These are phyloP conservation scores for Champsocephalus esox DNA, from an alignment of 2,797 vertebrate genomes.

Conservation along the genomic window DNA sequence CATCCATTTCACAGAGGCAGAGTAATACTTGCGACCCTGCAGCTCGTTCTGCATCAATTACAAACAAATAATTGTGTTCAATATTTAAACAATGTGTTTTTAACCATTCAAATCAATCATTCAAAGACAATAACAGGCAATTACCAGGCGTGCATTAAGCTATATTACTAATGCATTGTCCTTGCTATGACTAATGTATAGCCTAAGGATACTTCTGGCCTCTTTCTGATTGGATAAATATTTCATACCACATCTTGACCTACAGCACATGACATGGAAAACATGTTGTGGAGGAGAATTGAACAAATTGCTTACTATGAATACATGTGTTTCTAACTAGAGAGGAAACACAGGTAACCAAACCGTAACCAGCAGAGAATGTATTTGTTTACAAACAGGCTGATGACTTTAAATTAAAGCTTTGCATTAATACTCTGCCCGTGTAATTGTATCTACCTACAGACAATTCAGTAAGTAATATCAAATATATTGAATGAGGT, in stretches of 20 bases:
- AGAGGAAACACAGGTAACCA: background rate
- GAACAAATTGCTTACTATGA: slow-evolving; percentile 72
- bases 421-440: slow-evolving; percentile 8
- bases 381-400: background rate
- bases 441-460: background rate
- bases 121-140: slow-evolving; percentile 69
- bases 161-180: slow-evolving; percentile 72
- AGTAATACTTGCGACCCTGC: background rate
- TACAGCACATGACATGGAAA: slow-evolving; percentile 67
- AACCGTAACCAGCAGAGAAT: slow-evolving; percentile 5
- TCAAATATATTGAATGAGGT: background rate
- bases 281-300: slow-evolving; percentile 54
- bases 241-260: slow-evolving; percentile 75
- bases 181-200: slow-evolving; percentile 76
- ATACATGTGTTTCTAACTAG: slow-evolving; percentile 61
- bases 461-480: background rate
- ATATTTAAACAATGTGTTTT: slow-evolving; percentile 61
- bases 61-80: slow-evolving; percentile 45
- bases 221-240: slow-evolving; percentile 80
- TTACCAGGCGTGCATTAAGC: slow-evolving; percentile 75
- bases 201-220: slow-evolving; percentile 69
- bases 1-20: background rate
- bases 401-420: background rate
- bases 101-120: slow-evolving; percentile 69
- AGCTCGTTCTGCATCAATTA: slow-evolving; percentile 36